Evolutionary conservation across 2,888 invertebrate genomes (phyloP), one percentile per base, ranked within the genome.

Genomic region (Pocota personata): DNA sequence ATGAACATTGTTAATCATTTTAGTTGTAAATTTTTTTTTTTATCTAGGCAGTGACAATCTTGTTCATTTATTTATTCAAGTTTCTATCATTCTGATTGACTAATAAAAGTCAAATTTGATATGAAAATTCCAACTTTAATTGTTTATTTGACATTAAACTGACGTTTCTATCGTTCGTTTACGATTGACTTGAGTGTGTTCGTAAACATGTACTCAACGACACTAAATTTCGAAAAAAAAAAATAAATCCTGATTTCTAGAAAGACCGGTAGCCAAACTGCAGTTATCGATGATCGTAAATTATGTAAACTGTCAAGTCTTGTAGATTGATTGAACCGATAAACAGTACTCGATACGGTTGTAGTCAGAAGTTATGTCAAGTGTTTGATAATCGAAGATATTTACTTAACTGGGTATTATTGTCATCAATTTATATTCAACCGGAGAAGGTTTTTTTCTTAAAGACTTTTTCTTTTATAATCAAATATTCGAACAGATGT

Each of bases 111-210:
- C 80, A 75, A 80, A 67, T 67, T 75, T 67, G 67, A 80, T 67
- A 80, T 30, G 50, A 73, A 72, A 80, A 73, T 48, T 67, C 50
- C 30, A 52, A 80, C 8, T 46, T 66, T 76, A 64, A 37, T 80
- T 75, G 69, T 84, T 69, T 79, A 75, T 69, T 79, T 76, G 80
- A 84, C 84, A 52, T 75, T 84, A 80, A 79, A 64, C 67, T 84
- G 84, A 84, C 84, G 35, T 80, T 66, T 77, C 32, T n/a, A 79
- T 46, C 40, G 40, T 71, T 62, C 48, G 30, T 69, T 62, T 48
- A 64, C 40, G 69, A 75, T 67, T 60, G 19, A 8, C 35, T 60
- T 8, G 48, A 73, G 58, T 79, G 35, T 75, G 40, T 64, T 75
- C 57, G 67, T 52, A 62, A 60, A 62, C 46, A 52, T 30, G 43